These are phyloP conservation scores for Pantherophis guttatus DNA, from an alignment of 2,113 vertebrate genomes.

Conservation along the genomic window DNA sequence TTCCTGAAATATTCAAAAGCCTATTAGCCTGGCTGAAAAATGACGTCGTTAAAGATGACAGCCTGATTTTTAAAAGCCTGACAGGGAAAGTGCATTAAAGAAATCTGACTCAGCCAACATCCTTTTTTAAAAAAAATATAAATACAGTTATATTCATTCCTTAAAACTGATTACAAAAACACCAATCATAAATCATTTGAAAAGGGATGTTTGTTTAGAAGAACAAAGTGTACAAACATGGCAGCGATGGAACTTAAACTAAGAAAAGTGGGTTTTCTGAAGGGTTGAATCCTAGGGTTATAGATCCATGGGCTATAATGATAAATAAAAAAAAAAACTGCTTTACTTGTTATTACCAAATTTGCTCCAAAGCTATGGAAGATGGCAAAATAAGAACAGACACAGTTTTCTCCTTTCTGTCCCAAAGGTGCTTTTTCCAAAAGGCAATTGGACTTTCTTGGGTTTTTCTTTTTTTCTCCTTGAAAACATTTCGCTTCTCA, in stretches of 20 bases:
- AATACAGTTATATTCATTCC: accelerated
- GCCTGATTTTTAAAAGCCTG: not conserved
- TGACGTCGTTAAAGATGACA: not conserved
- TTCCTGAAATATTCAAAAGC: not conserved
- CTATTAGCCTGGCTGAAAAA: not conserved
- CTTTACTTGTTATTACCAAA: not conserved
- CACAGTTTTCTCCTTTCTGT: too few relatives aligned
- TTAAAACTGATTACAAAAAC: not conserved
- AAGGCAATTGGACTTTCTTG: too few relatives aligned
- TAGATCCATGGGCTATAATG: not conserved
- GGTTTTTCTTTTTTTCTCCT: too few relatives aligned
- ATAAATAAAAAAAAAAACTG: not conserved
- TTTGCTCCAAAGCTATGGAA: not conserved
- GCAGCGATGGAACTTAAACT: not conserved
- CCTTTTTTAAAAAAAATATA: not conserved
- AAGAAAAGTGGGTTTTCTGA: not conserved
- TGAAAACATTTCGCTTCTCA: too few relatives aligned
- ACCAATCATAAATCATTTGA: not conserved
- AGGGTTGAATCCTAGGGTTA: not conserved
- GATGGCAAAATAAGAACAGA: not conserved
- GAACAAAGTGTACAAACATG: not conserved
- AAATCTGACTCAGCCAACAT: not conserved
- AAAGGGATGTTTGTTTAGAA: not conserved
- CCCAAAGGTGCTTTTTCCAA: too few relatives aligned
- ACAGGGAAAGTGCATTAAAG: not conserved